phyloP scores from a whole-genome alignment of 2,888 invertebrate genomes.

The Drosophila aldrichi region DNA sequence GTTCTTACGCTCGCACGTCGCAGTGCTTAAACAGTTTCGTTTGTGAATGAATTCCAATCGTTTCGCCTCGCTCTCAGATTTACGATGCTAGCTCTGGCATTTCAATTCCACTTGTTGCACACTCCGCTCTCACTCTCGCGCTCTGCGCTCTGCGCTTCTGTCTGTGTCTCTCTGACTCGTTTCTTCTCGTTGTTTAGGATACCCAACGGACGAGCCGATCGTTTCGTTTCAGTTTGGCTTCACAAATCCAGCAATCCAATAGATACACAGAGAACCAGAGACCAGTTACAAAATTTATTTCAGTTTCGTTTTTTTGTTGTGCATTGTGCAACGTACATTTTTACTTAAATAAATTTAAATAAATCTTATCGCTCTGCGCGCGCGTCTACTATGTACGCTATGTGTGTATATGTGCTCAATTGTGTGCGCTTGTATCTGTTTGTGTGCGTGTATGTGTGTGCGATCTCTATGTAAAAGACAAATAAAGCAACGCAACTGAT shows the following conservation, averaged over 20 bases:
- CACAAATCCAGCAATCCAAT: conserved; percentile 82
- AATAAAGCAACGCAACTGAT: conserved; percentile 39
- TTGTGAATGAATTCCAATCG: conserved; percentile 80
- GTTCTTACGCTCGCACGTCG: conserved; percentile 20
- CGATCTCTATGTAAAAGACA: conserved; percentile 19
- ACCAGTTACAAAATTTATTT: conserved; percentile 51
- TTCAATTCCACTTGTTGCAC: conserved; percentile 66
- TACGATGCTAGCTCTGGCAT: conserved; percentile 31
- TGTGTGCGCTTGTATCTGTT: conserved; percentile 1
- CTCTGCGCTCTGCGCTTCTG: conserved; percentile 27
- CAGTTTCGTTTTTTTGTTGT: conserved; percentile 59
- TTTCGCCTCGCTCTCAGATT: conserved; percentile 63
- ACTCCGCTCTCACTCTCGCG: conserved; percentile 30
- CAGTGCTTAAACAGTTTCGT: conserved; percentile 50
- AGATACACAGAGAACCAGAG: conserved; percentile 81
- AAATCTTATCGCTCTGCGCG: conserved; percentile 42
- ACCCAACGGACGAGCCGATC: conserved; percentile 77
- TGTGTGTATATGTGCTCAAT: background rate
- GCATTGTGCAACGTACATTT: conserved; percentile 52
- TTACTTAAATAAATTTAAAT: conserved; percentile 61
- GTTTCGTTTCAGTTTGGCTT: conserved; percentile 84
- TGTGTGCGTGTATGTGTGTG: background rate
- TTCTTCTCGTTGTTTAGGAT: conserved; percentile 80
- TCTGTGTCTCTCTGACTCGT: conserved; percentile 60
- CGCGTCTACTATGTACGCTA: background rate